Evolutionary conservation across 2,113 vertebrate genomes (phyloP), one percentile per base, ranked within the genome.

Genomic region (Anolis sagrei): DNA sequence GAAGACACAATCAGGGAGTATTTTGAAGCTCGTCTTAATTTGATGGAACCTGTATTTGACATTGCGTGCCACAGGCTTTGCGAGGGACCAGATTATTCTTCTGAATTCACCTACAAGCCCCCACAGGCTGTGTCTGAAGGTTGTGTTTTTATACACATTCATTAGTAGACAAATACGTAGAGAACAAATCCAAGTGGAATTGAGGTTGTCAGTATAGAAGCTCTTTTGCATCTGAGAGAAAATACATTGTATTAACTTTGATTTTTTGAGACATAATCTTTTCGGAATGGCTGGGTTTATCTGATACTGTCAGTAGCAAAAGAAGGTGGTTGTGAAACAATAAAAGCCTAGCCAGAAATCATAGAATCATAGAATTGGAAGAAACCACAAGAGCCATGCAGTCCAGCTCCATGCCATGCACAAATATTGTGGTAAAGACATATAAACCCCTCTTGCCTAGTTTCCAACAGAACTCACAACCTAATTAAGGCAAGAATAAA

Each of bases 41-140:
- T 99, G 44, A 91, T 99, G 92, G 98, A 99, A 90, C 96, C 98
- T 1, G 91, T 99, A 77, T 99, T 99, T 84, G 98, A 98, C 73
- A 93, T 99, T 72, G 98, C 98, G 0, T 99, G 98, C 91, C 99
- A 99, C 88, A 95, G 98, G 58, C 97, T 99, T 34, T 99, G 98
- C 25, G 99, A 99, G 76, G 98, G 99, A 44, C 98, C 98, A 2
- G 97, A 99, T 89, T 99, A 99, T 81, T 98, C 97, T 58, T 93
- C 94, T 3, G 98, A 99, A 88, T 99, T 99, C 86, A 95, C 92
- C 93, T 99, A 98, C 74, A 98, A 97, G 92, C 90, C 97, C 0
- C 97, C 97, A 25, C 98, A 97, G 86, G 96, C 95, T 14, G 94
- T 96, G 54, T 94, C 95, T 91, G 98, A 99, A 91, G 98, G 99